Percentiles rank a stretch among this genome's conserved stretches.
Conservation (phyloP, 23 tunicate genomes). For the Halocynthia roretzi region DNA sequence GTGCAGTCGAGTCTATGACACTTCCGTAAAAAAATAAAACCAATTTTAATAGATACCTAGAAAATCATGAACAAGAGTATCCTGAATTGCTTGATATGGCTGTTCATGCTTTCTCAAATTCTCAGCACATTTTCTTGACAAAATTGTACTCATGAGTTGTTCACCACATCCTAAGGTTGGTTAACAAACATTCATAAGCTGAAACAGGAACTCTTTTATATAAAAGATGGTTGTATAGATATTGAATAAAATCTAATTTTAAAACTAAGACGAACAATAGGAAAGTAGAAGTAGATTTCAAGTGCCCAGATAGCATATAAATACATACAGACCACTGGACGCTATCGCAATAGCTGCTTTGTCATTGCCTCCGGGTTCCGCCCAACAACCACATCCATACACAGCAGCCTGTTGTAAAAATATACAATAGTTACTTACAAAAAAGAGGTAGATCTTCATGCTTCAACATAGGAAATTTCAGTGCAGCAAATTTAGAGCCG, state of each 20-base stretch:
- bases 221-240: neutral
- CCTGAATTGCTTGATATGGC: constrained; percentile 65
- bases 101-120: constrained; percentile 33
- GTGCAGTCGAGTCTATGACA: too few relatives aligned
- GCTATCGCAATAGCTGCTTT: constrained; percentile 68
- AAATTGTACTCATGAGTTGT: constrained; percentile 46
- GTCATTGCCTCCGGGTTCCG: constrained; percentile 40
- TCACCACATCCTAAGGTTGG: constrained; percentile 76
- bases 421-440: neutral
- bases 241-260: too few relatives aligned
- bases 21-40: neutral
- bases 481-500: too few relatives aligned
- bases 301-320: neutral
- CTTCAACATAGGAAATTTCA: too few relatives aligned
- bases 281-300: neutral
- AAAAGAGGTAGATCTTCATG: too few relatives aligned
- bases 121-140: constrained; percentile 50
- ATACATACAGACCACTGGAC: constrained; percentile 40
- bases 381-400: constrained; percentile 92
- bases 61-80: constrained; percentile 42
- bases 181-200: neutral
- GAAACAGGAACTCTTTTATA: neutral
- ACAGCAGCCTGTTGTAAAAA: constrained; percentile 38
- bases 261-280: neutral
- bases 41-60: constrained; percentile 12